A percentile compares a stretch with the other conserved stretches of the same genome.
These are phyloP conservation scores for Euplagia quadripunctaria DNA, from an alignment of 2,888 invertebrate species.

Conservation along the genomic window DNA sequence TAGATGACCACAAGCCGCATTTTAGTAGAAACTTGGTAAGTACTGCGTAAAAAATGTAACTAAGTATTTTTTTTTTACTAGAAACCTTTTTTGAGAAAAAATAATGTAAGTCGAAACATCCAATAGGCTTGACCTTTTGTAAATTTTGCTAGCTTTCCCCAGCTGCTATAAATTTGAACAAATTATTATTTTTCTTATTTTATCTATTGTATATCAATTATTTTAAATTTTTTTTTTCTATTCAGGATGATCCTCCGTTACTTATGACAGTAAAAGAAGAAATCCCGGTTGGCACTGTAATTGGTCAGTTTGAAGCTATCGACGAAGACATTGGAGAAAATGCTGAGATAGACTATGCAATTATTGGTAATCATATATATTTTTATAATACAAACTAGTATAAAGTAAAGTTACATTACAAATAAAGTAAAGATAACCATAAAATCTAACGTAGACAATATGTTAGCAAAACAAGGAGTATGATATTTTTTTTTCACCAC, in stretches of 20 bases:
- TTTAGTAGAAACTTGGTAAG: conserved; percentile 90
- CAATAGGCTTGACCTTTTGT: too few relatives aligned
- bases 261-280: conserved; percentile 90
- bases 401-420: too few relatives aligned
- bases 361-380: conserved; percentile 82
- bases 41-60: neutral
- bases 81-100: too few relatives aligned
- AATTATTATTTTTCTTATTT: too few relatives aligned
- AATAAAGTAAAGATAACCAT: too few relatives aligned
- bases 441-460: too few relatives aligned
- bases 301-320: conserved; percentile 90
- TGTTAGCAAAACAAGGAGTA: too few relatives aligned
- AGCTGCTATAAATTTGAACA: too few relatives aligned
- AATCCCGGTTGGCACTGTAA: conserved; percentile 88
- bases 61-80: neutral
- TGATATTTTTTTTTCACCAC: too few relatives aligned
- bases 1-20: conserved; percentile 93
- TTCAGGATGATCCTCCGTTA: conserved; percentile 89
- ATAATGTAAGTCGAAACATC: too few relatives aligned
- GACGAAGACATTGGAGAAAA: conserved; percentile 93
- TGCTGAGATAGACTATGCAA: conserved; percentile 91
- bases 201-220: too few relatives aligned
- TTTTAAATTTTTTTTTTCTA: neutral
- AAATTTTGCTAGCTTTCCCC: too few relatives aligned
- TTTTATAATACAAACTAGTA: neutral